A percentile compares a stretch with the other conserved stretches of the same genome.
These are phyloP conservation scores for Rhynchomys soricoides DNA, from an alignment of 2,113 vertebrate species.

Conservation along the genomic window DNA sequence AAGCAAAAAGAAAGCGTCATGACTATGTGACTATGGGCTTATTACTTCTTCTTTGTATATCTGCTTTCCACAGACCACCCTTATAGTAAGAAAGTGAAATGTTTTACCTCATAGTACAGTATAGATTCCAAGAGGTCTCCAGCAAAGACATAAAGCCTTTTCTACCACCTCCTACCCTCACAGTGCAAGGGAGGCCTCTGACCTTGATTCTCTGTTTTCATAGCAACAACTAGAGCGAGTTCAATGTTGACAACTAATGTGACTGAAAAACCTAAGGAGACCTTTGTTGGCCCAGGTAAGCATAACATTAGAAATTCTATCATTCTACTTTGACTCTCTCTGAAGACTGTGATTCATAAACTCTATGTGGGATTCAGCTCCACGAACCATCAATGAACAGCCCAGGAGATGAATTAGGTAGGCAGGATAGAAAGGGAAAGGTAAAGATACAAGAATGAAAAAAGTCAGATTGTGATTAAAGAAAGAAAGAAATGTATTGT, in stretches of 20 bases:
- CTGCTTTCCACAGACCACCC: background rate
- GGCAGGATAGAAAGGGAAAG: background rate
- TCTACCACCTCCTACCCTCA: background rate
- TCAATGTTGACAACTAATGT: background rate
- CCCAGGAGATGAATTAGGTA: background rate
- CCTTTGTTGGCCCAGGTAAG: conserved; percentile 13
- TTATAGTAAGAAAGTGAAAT: background rate
- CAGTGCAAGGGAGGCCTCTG: background rate
- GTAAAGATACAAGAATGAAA: background rate
- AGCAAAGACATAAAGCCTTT: background rate
- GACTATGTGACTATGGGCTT: background rate
- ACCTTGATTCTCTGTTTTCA: conserved; percentile 15
- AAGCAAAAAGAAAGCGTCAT: background rate
- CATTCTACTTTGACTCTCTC: background rate
- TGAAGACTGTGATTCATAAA: background rate
- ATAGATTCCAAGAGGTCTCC: background rate
- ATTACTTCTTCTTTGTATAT: background rate
- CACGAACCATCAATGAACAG: background rate
- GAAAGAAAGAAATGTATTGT: background rate
- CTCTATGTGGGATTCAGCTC: background rate
- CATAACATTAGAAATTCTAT: background rate
- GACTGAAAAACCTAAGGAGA: background rate
- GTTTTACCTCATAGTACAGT: background rate
- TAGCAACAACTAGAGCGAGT: conserved; percentile 28
- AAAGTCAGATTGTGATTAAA: background rate